These are phyloP conservation scores for Harpalus rufipes DNA, from an alignment of 2,888 invertebrate species.

Conservation along the genomic window DNA sequence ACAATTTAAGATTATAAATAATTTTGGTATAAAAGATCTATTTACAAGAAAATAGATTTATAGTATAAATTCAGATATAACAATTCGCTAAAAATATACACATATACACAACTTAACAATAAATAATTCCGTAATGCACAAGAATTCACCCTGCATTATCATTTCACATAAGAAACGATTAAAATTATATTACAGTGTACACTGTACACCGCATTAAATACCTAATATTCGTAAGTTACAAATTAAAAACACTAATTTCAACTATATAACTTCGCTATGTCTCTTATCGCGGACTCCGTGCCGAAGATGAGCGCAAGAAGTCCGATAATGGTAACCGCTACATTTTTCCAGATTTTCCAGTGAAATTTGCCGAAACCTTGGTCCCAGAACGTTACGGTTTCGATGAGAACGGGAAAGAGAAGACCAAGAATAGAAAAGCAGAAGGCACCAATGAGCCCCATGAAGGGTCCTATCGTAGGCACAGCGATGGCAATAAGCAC, in stretches of 20 bases:
- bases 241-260: slow-evolving; percentile 25
- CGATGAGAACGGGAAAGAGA: slow-evolving; percentile 91
- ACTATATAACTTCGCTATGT: slow-evolving; percentile 78
- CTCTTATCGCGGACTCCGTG: slow-evolving; percentile 82
- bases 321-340: slow-evolving; percentile 87
- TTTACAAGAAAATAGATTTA: slow-evolving; percentile 59
- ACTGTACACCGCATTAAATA: slow-evolving; percentile 33
- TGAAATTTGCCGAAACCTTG: slow-evolving; percentile 86
- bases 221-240: slow-evolving; percentile 40
- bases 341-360: slow-evolving; percentile 89
- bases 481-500: slow-evolving; percentile 91
- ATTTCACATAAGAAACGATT: slow-evolving; percentile 20
- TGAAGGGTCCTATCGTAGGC: slow-evolving; percentile 93
- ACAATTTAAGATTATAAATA: slow-evolving; percentile 55
- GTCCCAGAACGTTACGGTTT: slow-evolving; percentile 92
- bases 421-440: slow-evolving; percentile 95
- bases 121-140: slow-evolving; percentile 38
- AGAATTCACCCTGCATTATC: slow-evolving; percentile 30
- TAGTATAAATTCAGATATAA: slow-evolving; percentile 33
- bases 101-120: slow-evolving; percentile 54
- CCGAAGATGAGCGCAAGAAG: slow-evolving; percentile 90
- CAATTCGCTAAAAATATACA: slow-evolving; percentile 50
- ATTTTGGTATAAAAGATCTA: slow-evolving; percentile 56
- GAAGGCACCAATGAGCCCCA: slow-evolving; percentile 95
- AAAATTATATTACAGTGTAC: slow-evolving; percentile 7